Conservation (phyloP, 2,113 vertebrate genomes). For the Gadus chalcogrammus region DNA sequence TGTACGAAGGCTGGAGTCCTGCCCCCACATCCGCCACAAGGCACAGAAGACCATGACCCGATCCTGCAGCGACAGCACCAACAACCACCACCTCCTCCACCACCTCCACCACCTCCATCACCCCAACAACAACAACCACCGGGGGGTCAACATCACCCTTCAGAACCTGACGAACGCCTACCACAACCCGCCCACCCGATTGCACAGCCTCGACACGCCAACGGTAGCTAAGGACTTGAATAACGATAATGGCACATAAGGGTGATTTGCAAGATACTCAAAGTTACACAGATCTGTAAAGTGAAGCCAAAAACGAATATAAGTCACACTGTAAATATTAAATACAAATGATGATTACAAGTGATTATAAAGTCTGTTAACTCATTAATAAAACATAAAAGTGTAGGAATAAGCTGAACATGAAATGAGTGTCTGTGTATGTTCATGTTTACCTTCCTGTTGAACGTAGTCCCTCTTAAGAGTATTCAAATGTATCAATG, state of each 20-base stretch:
- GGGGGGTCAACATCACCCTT: slow-evolving; percentile 18
- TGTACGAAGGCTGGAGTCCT: slow-evolving; percentile 65
- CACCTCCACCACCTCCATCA: slow-evolving; percentile 29
- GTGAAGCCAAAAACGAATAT: no score
- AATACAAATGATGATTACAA: no score
- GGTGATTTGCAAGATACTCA: no score
- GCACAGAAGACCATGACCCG: slow-evolving; percentile 82
- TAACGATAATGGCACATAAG: neutral
- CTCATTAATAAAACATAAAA: no score
- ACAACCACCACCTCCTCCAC: slow-evolving; percentile 35
- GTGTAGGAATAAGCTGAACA: neutral
- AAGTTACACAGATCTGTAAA: no score
- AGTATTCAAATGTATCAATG: neutral
- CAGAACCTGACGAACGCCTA: slow-evolving; percentile 44
- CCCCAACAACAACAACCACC: slow-evolving; percentile 36
- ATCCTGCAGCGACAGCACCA: slow-evolving; percentile 87
- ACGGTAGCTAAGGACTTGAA: slow-evolving; percentile 28
- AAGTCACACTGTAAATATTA: no score
- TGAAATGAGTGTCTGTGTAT: neutral
- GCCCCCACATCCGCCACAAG: slow-evolving; percentile 75
- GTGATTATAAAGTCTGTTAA: no score
- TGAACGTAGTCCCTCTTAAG: neutral
- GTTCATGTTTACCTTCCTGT: neutral
- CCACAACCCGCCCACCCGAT: slow-evolving; percentile 44
- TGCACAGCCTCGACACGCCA: slow-evolving; percentile 70